Base-by-base conservation (phyloP, 2,888 invertebrate genomes). In the Scrobipalpa atriplicella region DNA sequence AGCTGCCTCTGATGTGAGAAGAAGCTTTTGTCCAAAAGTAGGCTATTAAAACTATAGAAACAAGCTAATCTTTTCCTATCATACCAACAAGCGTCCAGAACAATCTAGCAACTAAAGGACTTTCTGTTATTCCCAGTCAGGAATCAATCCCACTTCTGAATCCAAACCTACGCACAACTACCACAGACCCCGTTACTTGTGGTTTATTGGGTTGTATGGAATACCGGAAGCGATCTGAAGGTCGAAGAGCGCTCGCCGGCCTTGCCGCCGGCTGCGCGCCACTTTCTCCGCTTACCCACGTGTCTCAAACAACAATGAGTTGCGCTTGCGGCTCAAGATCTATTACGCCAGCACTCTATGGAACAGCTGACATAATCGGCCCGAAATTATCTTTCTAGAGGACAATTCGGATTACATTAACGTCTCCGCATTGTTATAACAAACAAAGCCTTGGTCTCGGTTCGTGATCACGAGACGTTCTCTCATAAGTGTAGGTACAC, bases 271-370 rank as follows among this genome's bases (percentile, higher is more conserved):
- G 87, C 85, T 89, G 19, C 54, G 47, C 87, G 85, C 88, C 80
- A 91, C 92, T 92, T 91, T 92, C 92, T 86, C 90, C 82, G 77
- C 71, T 78, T 78, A 80, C 86, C 87, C 88, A 89, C 89, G 86
- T 86, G 86, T n/a, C 78, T 82, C 75, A 78, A 29, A 78, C 78
- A 83, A 83, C 89, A 89, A 88, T 87, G 81, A 62, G 62, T 39
- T 63, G 62, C 51, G n/a, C n/a, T n/a, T n/a, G n/a, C n/a, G 54
- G 19, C 19, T 41, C 66, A 47, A 51, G 66, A 64, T 62, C 75
- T 72, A 77, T 80, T 81, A 86, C 85, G 47, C 16, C 16, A n/a
- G 47, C 86, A 83, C 78, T 80, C 81, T 79, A 76, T 78, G 84
- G 84, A 85, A 85, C 85, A 79, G 78, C 84, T 89, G 87, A 90